A percentile compares a stretch with the other conserved stretches of the same genome.
Evolutionary conservation across 2,113 vertebrate species (phyloP).

Genomic region (Bubo blakistoni): DNA sequence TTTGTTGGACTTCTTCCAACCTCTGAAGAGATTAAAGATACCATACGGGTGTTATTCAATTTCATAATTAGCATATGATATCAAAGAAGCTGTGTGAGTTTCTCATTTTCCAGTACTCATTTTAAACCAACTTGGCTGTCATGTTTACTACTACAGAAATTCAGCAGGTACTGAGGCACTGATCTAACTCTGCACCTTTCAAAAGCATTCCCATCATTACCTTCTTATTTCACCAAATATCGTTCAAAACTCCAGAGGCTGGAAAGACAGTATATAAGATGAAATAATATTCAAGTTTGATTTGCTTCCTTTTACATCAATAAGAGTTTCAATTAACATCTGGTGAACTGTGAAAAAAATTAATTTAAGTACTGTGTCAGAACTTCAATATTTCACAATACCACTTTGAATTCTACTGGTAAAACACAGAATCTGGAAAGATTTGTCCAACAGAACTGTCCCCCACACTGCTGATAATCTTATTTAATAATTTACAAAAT

Average conservation of each 20-base stretch:
- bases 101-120: background rate
- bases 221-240: background rate
- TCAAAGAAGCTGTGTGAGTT: background rate
- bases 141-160: background rate
- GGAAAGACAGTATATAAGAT: background rate
- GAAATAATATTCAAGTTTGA: background rate
- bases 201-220: background rate
- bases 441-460: background rate
- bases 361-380: background rate
- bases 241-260: background rate
- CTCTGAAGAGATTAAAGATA: background rate
- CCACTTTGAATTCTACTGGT: background rate
- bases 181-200: background rate
- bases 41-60: background rate
- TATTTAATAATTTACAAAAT: background rate
- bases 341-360: background rate
- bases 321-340: background rate
- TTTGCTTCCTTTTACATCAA: background rate
- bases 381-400: background rate
- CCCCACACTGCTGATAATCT: background rate
- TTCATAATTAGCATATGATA: background rate
- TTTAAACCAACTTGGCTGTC: background rate
- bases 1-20: background rate
- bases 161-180: background rate
- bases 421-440: background rate